phyloP scores from a whole-genome alignment of 2,797 vertebrate genomes.

The Chloroceryle inda region DNA sequence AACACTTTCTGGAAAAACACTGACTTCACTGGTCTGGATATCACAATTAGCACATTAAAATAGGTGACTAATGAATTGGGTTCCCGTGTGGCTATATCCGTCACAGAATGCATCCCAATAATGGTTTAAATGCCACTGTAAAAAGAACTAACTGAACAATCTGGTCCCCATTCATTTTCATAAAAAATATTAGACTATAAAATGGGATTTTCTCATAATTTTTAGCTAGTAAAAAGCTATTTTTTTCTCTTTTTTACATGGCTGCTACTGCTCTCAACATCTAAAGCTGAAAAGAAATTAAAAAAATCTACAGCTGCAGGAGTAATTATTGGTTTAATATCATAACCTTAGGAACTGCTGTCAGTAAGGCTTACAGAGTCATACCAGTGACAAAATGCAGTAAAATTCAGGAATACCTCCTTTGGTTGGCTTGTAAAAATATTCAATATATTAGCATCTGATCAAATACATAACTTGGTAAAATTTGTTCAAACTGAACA shows the following conservation, averaged over 20 bases:
- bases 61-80: not conserved
- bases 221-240: not conserved
- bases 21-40: not conserved
- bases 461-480: conserved; percentile 38
- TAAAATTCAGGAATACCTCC: conserved; percentile 5
- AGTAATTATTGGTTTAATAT: conserved; percentile 13
- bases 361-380: not conserved
- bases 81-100: not conserved
- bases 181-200: not conserved
- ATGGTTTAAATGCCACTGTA: not conserved
- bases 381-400: conserved; percentile 28
- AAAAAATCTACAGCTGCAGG: conserved; percentile 38
- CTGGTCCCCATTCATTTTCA: not conserved
- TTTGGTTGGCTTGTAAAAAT: conserved; percentile 4
- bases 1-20: not conserved
- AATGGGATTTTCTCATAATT: not conserved
- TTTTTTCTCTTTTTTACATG: not conserved
- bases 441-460: conserved; percentile 37
- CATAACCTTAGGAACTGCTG: not conserved
- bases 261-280: not conserved
- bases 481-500: conserved; percentile 47
- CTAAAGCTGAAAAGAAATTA: conserved; percentile 36
- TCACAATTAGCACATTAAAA: not conserved
- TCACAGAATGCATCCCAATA: not conserved
- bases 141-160: not conserved